Percentiles rank a stretch among this genome's conserved stretches.
Evolutionary conservation across 2,797 vertebrate species (phyloP).

Genomic region (Myiothlypis chrysogaster): DNA sequence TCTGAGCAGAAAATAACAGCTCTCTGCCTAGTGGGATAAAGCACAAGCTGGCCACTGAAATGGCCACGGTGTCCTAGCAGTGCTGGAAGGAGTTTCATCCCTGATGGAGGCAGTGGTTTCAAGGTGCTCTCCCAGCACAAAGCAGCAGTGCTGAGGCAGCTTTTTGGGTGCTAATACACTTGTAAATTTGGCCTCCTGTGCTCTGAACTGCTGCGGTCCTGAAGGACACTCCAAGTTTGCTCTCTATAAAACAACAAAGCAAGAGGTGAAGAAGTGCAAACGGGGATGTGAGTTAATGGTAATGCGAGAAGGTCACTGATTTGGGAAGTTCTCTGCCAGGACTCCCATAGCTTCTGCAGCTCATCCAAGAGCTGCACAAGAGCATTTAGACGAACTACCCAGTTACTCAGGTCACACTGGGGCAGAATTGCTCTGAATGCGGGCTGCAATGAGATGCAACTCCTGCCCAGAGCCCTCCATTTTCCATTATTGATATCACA

Average conservation of each 20-base stretch:
- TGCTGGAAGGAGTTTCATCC: neutral
- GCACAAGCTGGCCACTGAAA: neutral
- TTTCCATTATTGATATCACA: neutral
- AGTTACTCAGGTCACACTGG: neutral
- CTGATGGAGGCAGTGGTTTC: neutral
- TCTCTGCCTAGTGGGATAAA: neutral
- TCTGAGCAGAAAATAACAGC: neutral
- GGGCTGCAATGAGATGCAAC: neutral
- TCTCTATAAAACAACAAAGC: conserved; percentile 19
- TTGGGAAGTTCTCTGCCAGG: neutral
- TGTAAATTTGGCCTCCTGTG: conserved; percentile 24
- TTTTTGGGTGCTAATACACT: conserved; percentile 7
- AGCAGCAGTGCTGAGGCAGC: conserved; percentile 51
- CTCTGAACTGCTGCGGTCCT: neutral
- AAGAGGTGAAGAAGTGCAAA: neutral
- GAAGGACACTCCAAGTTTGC: neutral
- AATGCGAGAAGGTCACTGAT: neutral
- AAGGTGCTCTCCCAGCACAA: conserved; percentile 32
- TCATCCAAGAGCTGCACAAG: neutral
- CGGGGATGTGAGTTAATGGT: neutral
- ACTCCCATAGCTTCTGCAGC: neutral
- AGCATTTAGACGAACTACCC: neutral
- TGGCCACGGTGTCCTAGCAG: neutral
- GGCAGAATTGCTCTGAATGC: neutral
- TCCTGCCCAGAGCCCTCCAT: neutral